Conservation (phyloP, 2,797 vertebrate genomes). For the Mormyrus proboscirostris region DNA sequence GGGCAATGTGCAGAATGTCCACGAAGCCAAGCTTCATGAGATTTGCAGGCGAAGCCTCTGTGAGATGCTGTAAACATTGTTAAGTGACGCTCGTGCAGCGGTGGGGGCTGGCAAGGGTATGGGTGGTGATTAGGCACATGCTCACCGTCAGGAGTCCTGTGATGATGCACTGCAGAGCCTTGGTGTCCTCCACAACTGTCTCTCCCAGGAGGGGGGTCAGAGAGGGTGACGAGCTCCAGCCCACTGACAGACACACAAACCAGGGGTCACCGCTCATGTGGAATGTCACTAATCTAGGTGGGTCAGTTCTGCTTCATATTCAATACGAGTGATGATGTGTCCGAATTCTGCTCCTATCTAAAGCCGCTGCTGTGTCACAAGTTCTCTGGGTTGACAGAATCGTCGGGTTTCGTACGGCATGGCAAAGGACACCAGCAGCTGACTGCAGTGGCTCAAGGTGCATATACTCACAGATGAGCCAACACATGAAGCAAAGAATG, state of each 20-base stretch:
- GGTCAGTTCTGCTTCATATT: background rate
- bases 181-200: slow-evolving; percentile 67
- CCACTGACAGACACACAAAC: slow-evolving; percentile 59
- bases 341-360: background rate
- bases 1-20: background rate
- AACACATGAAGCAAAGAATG: background rate
- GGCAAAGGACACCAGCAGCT: background rate
- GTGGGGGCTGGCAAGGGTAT: background rate
- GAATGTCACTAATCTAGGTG: background rate
- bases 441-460: background rate
- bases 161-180: slow-evolving; percentile 68
- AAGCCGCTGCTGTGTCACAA: background rate
- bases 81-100: background rate
- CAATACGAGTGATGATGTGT: background rate
- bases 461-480: background rate
- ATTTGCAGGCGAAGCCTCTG: background rate
- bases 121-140: background rate
- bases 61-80: background rate
- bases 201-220: slow-evolving; percentile 68
- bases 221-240: slow-evolving; percentile 71
- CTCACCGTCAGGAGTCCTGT: slow-evolving; percentile 72
- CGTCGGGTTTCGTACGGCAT: background rate
- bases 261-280: background rate
- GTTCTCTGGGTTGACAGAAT: background rate
- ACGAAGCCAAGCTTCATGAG: background rate